Percentiles rank a stretch among this genome's conserved stretches.
Conservation (phyloP, 2,797 vertebrate species). For the Tadarida brasiliensis region DNA sequence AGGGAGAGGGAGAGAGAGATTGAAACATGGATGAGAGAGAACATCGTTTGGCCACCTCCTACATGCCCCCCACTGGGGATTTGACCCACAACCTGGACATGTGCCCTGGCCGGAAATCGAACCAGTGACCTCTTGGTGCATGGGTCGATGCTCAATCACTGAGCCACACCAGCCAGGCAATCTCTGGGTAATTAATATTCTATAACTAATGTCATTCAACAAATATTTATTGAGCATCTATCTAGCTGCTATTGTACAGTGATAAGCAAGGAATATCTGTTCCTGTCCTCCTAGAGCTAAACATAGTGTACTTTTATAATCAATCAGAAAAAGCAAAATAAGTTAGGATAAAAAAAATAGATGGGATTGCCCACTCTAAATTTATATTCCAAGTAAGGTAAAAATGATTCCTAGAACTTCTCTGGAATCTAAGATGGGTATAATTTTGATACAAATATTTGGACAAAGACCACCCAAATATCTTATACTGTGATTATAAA, state of each 20-base stretch:
- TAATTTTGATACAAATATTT: slow-evolving; percentile 46
- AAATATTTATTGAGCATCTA: slow-evolving; percentile 42
- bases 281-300: slow-evolving; percentile 15
- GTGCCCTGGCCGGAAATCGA: too few relatives aligned
- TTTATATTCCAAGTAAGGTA: background rate
- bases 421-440: slow-evolving; percentile 19
- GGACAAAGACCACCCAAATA: background rate
- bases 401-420: slow-evolving; percentile 20
- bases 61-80: too few relatives aligned
- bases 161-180: background rate
- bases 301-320: background rate
- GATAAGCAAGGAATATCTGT: background rate
- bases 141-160: too few relatives aligned
- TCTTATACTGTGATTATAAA: background rate
- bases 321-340: slow-evolving; percentile 35
- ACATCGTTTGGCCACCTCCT: too few relatives aligned
- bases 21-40: too few relatives aligned
- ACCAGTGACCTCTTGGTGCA: too few relatives aligned
- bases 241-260: background rate
- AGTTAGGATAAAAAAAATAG: slow-evolving; percentile 30
- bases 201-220: background rate
- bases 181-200: background rate
- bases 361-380: background rate
- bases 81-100: too few relatives aligned
- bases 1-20: too few relatives aligned